Evolutionary conservation across 1,140 invertebrate genomes (phyloP).

Genomic region (Campoletis sonorensis): DNA sequence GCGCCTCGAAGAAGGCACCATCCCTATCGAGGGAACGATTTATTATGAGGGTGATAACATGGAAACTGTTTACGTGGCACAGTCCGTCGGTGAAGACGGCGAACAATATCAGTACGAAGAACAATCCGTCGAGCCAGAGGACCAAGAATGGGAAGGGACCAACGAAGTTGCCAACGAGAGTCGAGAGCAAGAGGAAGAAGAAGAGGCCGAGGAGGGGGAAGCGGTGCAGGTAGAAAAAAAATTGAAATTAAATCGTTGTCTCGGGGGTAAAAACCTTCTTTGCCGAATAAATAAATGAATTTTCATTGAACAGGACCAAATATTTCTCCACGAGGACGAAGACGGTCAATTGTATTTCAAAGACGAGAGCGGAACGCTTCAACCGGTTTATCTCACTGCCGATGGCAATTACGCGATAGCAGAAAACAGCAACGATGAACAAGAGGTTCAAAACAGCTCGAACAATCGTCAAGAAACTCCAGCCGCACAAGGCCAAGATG

Average conservation of each 20-base stretch:
- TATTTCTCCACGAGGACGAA: slow-evolving; percentile 74
- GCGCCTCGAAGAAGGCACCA: slow-evolving; percentile 64
- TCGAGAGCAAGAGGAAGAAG: slow-evolving; percentile 53
- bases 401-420: slow-evolving; percentile 75
- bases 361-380: slow-evolving; percentile 69
- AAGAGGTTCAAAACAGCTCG: slow-evolving; percentile 61
- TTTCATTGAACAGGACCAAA: slow-evolving; percentile 66
- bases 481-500: slow-evolving; percentile 39
- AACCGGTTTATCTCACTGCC: slow-evolving; percentile 73
- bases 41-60: slow-evolving; percentile 74
- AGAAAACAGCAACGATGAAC: slow-evolving; percentile 63
- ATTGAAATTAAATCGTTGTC: too few relatives aligned
- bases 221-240: slow-evolving; percentile 62
- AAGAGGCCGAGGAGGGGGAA: slow-evolving; percentile 65
- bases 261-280: too few relatives aligned
- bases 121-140: slow-evolving; percentile 60
- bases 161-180: slow-evolving; percentile 50
- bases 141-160: slow-evolving; percentile 66
- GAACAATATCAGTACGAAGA: slow-evolving; percentile 69
- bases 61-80: slow-evolving; percentile 68
- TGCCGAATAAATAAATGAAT: too few relatives aligned
- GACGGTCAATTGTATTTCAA: slow-evolving; percentile 75
- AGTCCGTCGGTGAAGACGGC: slow-evolving; percentile 60
- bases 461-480: slow-evolving; percentile 26
- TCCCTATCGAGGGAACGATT: slow-evolving; percentile 69